phyloP scores from a whole-genome alignment of 2,113 vertebrate genomes.

The Clarias batrachus region DNA sequence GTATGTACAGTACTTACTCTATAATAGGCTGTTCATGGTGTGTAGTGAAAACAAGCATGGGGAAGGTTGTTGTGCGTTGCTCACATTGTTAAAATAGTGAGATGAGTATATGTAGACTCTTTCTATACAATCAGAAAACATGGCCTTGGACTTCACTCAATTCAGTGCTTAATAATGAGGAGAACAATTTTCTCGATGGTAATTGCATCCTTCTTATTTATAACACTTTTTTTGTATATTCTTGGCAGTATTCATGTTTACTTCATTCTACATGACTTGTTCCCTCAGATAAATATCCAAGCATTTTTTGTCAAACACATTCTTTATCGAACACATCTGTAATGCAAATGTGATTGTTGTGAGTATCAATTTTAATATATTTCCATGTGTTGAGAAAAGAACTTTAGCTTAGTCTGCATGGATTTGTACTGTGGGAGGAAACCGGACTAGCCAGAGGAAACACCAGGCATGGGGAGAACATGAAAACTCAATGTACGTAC shows the following conservation, averaged over 20 bases:
- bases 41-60: background rate
- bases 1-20: background rate
- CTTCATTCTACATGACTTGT: background rate
- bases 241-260: background rate
- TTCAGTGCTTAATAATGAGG: background rate
- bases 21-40: background rate
- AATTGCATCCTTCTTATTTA: conserved; percentile 11
- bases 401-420: background rate
- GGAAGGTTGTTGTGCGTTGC: background rate
- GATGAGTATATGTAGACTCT: background rate
- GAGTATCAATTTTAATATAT: background rate
- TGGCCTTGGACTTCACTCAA: background rate
- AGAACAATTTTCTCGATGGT: background rate
- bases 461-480: too few species aligned
- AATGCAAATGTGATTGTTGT: background rate
- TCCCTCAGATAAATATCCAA: background rate
- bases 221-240: background rate
- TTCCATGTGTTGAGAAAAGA: background rate
- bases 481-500: background rate
- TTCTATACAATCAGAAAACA: background rate
- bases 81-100: background rate
- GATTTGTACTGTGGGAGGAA: too few species aligned
- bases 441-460: too few species aligned
- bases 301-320: background rate
- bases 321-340: background rate